phyloP scores from a whole-genome alignment of 1,140 invertebrate species.

The Hermatobates lingyangjiaoensis region DNA sequence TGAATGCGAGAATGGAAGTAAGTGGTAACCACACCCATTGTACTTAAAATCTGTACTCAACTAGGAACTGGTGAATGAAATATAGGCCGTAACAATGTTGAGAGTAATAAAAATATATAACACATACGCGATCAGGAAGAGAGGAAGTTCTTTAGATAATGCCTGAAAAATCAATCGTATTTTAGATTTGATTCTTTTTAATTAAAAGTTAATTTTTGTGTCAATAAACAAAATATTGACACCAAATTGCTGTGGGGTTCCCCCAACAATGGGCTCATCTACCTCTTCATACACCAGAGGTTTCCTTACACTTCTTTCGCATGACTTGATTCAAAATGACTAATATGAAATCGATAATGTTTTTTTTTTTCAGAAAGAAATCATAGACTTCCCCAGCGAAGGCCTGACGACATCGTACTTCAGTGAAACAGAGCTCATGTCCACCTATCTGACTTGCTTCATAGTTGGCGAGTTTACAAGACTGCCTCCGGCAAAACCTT shows the following conservation, averaged over 20 bases:
- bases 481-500: constrained; percentile 24
- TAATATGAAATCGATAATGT: background rate
- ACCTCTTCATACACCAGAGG: background rate
- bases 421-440: constrained; percentile 63
- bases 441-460: constrained; percentile 73
- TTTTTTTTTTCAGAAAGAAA: constrained; percentile 8
- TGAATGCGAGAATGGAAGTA: no score
- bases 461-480: constrained; percentile 67
- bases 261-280: background rate
- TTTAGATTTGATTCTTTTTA: background rate
- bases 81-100: no score
- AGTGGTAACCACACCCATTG: no score
- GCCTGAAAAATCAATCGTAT: no score
- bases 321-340: background rate
- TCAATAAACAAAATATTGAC: background rate
- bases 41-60: no score
- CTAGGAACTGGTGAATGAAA: no score
- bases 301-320: background rate
- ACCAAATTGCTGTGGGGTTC: background rate
- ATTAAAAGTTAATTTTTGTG: background rate
- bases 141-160: no score
- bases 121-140: no score
- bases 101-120: no score
- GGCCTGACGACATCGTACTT: constrained; percentile 38
- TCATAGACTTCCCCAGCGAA: constrained; percentile 20